Percentiles rank a stretch among this genome's conserved stretches.
phyloP scores from a whole-genome alignment of 2,888 invertebrate genomes.

The Ganaspis brasiliensis region DNA sequence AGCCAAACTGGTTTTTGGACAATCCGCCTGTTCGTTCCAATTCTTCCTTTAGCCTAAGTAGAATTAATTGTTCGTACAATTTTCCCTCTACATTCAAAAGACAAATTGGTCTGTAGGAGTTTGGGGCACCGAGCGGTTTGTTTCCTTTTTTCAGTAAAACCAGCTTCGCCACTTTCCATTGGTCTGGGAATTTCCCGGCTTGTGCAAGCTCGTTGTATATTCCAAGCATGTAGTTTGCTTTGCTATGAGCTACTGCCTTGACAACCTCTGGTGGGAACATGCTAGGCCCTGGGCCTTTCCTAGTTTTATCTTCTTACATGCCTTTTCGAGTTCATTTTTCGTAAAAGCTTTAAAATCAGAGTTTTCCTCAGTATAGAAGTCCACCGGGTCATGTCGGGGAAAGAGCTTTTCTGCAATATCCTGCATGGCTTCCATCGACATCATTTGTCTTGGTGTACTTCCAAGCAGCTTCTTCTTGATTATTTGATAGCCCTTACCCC shows the following conservation, averaged over 20 bases:
- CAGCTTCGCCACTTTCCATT: conserved; percentile 47
- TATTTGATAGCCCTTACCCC: too few species aligned
- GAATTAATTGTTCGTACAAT: conserved; percentile 45
- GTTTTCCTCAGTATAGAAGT: background rate
- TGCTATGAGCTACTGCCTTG: background rate
- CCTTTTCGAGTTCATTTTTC: too few species aligned
- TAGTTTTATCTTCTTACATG: background rate
- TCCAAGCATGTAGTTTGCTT: background rate
- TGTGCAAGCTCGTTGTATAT: conserved; percentile 47
- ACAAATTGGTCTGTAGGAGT: conserved; percentile 53
- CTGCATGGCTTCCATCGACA: too few species aligned
- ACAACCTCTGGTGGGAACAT: conserved; percentile 29
- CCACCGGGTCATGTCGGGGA: background rate
- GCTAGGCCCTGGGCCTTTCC: conserved; percentile 42
- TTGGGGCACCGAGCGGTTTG: conserved; percentile 36
- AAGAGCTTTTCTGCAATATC: conserved; percentile 20
- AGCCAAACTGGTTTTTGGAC: conserved; percentile 44
- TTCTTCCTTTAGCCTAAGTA: conserved; percentile 45
- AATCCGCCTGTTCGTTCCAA: conserved; percentile 39
- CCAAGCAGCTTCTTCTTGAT: too few species aligned
- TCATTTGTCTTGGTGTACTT: too few species aligned
- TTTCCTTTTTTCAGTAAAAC: conserved; percentile 48
- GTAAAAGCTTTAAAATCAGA: background rate
- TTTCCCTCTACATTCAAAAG: conserved; percentile 50
- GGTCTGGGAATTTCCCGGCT: conserved; percentile 39